These are phyloP conservation scores for Aporophyla lueneburgensis DNA, from an alignment of 2,888 invertebrate genomes.

Conservation along the genomic window DNA sequence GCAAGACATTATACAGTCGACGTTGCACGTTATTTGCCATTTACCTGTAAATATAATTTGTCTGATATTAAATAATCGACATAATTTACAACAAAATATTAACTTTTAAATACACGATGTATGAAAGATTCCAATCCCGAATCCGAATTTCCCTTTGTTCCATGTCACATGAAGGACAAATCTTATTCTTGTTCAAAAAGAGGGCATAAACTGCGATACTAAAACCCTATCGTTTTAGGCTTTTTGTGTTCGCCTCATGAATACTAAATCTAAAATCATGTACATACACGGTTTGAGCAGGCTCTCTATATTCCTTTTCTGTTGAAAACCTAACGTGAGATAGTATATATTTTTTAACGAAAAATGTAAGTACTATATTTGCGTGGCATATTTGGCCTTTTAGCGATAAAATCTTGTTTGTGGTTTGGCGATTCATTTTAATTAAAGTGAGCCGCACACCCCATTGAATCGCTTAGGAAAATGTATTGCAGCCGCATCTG, in stretches of 20 bases:
- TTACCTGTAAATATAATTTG: too few species aligned
- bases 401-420: background rate
- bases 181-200: constrained; percentile 4
- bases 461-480: too few species aligned
- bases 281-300: background rate
- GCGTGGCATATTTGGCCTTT: constrained; percentile 4
- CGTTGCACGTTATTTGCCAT: background rate
- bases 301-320: background rate
- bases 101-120: background rate
- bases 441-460: background rate
- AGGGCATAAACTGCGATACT: background rate
- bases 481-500: background rate
- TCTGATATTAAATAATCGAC: too few species aligned
- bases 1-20: background rate
- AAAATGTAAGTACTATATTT: background rate
- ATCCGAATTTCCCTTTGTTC: background rate
- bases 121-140: too few species aligned
- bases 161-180: too few species aligned
- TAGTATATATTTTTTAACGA: background rate
- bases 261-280: constrained; percentile 4
- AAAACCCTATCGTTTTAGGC: constrained; percentile 3
- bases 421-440: background rate
- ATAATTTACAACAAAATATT: background rate
- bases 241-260: constrained; percentile 10
- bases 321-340: too few species aligned